These are phyloP conservation scores for Netta rufina DNA, from an alignment of 2,797 vertebrate species.

Conservation along the genomic window DNA sequence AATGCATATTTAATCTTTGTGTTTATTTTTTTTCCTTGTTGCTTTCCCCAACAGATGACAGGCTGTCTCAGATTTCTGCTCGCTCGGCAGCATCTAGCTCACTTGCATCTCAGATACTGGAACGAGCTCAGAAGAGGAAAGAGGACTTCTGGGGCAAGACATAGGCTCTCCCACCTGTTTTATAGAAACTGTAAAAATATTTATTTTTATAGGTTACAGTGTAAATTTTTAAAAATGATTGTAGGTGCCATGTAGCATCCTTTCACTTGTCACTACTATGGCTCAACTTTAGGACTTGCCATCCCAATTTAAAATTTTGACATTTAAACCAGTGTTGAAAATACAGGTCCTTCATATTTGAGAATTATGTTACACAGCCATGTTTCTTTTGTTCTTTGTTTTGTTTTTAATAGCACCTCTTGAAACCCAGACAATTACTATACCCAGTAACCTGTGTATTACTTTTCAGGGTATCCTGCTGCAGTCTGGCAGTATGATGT, in stretches of 20 bases:
- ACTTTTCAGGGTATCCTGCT: neutral
- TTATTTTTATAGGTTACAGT: neutral
- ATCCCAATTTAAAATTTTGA: neutral
- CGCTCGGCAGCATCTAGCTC: constrained; percentile 85
- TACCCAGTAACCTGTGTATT: neutral
- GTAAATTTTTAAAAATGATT: neutral
- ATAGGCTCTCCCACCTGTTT: constrained; percentile 43
- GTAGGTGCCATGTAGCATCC: neutral
- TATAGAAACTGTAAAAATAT: constrained; percentile 5
- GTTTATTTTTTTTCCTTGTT: neutral
- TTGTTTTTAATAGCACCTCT: neutral
- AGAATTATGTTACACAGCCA: neutral
- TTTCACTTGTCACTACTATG: neutral
- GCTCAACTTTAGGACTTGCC: neutral
- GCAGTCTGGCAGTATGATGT: neutral
- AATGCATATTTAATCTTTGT: neutral
- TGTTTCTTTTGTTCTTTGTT: neutral
- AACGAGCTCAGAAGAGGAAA: constrained; percentile 85
- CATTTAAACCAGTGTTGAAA: neutral
- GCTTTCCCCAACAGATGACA: constrained; percentile 78
- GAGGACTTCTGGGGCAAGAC: constrained; percentile 86
- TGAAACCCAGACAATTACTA: neutral
- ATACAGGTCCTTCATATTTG: neutral
- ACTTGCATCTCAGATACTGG: constrained; percentile 83
- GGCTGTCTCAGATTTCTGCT: constrained; percentile 86